Percentiles rank a stretch among this genome's conserved stretches.
These are phyloP conservation scores for Penaeus vannamei DNA, from an alignment of 1,140 invertebrate genomes.

Conservation along the genomic window DNA sequence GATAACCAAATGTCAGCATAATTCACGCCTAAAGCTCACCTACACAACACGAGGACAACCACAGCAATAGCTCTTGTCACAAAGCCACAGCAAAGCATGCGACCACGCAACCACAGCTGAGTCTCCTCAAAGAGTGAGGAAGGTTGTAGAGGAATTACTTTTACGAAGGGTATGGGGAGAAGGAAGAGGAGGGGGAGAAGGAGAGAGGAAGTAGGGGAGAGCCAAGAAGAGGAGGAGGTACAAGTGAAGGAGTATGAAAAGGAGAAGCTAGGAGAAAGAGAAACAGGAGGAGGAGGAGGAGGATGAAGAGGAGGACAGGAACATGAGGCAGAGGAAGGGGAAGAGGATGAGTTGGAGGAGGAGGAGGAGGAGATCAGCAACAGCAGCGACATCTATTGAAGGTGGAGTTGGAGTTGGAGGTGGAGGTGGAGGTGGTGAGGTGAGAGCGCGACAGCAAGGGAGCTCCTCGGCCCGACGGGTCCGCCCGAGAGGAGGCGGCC, in stretches of 20 bases:
- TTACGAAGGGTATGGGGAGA: neutral
- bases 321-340: neutral
- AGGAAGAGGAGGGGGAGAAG: neutral
- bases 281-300: neutral
- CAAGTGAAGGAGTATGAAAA: no score
- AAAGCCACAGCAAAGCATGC: no score
- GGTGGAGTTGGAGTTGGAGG: no score
- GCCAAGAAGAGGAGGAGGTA: neutral
- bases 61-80: no score
- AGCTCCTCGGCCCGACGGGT: no score
- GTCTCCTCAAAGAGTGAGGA: neutral
- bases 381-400: neutral
- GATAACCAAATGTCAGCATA: no score
- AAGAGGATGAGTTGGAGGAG: neutral
- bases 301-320: neutral
- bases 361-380: slow-evolving; percentile 19
- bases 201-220: no score
- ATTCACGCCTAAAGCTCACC: no score
- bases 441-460: no score
- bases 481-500: no score
- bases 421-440: no score
- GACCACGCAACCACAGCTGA: neutral
- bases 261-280: neutral
- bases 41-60: no score
- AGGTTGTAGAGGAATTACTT: neutral